phyloP scores from a whole-genome alignment of 2,797 vertebrate genomes.

The Silurus aristotelis region DNA sequence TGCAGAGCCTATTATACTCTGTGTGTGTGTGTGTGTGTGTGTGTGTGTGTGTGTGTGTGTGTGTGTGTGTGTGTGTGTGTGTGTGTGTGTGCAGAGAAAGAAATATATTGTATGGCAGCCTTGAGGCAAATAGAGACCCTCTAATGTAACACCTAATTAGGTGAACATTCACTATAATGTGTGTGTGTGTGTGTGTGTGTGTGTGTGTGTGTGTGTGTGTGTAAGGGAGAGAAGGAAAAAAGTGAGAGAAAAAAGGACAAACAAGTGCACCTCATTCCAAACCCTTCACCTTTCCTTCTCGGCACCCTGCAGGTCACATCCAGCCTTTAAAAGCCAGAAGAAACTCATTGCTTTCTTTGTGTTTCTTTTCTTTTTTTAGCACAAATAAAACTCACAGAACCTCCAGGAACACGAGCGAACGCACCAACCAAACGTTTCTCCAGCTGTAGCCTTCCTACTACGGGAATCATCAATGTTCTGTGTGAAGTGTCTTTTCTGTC shows the following conservation, averaged over 20 bases:
- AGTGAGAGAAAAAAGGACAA: background rate
- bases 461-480: background rate
- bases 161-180: conserved; percentile 8
- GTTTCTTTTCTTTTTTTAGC: background rate
- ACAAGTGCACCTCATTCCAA: conserved; percentile 4
- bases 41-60: conserved; percentile 15
- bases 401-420: background rate
- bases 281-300: conserved; percentile 19
- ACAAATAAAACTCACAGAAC: conserved; percentile 7
- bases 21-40: conserved; percentile 24
- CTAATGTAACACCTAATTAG: conserved; percentile 45
- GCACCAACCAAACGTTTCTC: background rate
- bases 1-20: conserved; percentile 34
- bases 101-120: conserved; percentile 33
- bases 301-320: conserved; percentile 19
- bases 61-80: background rate
- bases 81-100: background rate
- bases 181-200: conserved; percentile 8
- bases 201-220: conserved; percentile 2
- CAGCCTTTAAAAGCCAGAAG: conserved; percentile 3
- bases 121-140: conserved; percentile 38
- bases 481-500: too few relatives aligned
- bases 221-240: background rate
- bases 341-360: background rate
- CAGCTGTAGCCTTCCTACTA: background rate